A percentile compares a stretch with the other conserved stretches of the same genome.
Conservation (phyloP, 2,113 vertebrate genomes). For the Podiceps cristatus region DNA sequence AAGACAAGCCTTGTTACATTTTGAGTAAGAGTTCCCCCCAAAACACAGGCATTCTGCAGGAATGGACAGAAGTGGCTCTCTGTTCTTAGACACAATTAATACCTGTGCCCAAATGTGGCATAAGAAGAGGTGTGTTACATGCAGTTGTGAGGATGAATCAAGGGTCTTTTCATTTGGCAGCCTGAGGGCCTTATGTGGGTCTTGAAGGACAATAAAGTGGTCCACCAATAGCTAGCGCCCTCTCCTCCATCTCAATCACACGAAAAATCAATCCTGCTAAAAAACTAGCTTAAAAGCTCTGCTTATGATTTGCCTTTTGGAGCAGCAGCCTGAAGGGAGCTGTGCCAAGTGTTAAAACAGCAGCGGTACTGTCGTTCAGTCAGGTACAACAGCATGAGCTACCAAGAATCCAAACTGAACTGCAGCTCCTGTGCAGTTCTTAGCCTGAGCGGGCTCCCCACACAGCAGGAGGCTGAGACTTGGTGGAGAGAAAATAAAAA, state of each 20-base stretch:
- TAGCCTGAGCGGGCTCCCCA: neutral
- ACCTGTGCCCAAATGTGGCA: neutral
- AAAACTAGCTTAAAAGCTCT: neutral
- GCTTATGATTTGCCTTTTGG: neutral
- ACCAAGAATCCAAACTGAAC: neutral
- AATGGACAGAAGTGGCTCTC: neutral
- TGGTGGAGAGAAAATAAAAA: neutral
- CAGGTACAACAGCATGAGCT: neutral
- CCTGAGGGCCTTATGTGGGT: neutral
- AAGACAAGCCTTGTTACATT: neutral
- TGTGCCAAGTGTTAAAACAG: neutral
- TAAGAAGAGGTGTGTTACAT: constrained; percentile 59
- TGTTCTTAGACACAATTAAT: neutral
- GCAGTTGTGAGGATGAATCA: neutral
- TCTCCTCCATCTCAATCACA: neutral
- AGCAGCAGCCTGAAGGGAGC: neutral
- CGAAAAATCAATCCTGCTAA: neutral
- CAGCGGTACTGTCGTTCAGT: neutral
- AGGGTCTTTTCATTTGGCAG: neutral
- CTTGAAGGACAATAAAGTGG: neutral
- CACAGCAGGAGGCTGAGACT: neutral
- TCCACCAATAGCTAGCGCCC: neutral
- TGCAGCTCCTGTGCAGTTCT: neutral
- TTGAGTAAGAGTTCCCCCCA: neutral
- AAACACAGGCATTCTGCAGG: neutral